phyloP scores from a whole-genome alignment of 2,113 vertebrate genomes.

The Tachysurus fulvidraco region DNA sequence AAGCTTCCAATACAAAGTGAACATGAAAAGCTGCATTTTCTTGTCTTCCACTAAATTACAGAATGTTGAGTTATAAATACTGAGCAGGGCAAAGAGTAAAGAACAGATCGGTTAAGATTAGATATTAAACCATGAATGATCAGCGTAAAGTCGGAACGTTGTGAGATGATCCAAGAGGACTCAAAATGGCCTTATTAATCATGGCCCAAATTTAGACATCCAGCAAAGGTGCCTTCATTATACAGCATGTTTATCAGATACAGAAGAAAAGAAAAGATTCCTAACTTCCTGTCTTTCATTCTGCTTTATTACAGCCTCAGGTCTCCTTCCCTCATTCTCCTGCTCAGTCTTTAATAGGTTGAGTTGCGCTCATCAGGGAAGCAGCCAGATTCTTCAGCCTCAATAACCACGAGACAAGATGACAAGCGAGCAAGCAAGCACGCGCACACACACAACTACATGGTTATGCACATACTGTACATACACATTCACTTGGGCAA shows the following conservation, averaged over 20 bases:
- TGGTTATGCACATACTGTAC: background rate
- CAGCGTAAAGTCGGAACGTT: background rate
- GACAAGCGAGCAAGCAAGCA: slow-evolving; percentile 15
- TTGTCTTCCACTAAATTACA: background rate
- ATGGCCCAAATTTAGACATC: background rate
- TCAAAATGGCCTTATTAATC: background rate
- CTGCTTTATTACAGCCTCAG: background rate
- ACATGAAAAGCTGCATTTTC: background rate
- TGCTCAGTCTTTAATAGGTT: slow-evolving; percentile 29
- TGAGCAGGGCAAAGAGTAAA: background rate
- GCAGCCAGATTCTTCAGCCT: slow-evolving; percentile 74
- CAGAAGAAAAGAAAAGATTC: background rate
- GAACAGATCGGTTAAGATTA: background rate
- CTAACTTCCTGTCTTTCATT: background rate
- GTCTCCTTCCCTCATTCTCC: background rate
- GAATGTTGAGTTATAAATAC: background rate
- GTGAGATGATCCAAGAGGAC: background rate
- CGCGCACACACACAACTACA: background rate
- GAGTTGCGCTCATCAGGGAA: slow-evolving; percentile 63
- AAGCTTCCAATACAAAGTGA: background rate
- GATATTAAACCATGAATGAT: background rate
- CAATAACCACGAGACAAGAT: slow-evolving; percentile 70
- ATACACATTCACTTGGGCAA: slow-evolving; percentile 15
- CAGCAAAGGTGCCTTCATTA: too few relatives aligned
- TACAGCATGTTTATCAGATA: background rate